Conservation (phyloP, 92 coral and sea anemone species). For the Epizoanthus rinbou region DNA sequence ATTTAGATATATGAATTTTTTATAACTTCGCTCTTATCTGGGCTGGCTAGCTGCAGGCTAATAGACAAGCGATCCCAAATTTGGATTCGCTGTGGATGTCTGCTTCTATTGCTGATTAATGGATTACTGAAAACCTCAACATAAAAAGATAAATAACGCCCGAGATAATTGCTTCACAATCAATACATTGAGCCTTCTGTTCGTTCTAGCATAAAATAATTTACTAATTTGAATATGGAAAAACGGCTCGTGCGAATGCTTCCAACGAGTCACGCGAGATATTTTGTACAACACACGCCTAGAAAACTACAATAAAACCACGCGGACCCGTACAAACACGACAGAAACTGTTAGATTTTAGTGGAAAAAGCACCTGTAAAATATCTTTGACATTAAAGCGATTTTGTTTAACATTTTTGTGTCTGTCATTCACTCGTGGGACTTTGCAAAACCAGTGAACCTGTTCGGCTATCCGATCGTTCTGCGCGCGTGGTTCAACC, state of each 20-base stretch:
- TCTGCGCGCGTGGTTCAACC: constrained; percentile 41
- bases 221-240: constrained; percentile 94
- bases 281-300: constrained; percentile 33
- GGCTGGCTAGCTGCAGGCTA: constrained; percentile 44
- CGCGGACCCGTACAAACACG: not conserved
- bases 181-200: constrained; percentile 91
- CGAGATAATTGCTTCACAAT: constrained; percentile 84
- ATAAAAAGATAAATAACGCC: constrained; percentile 83
- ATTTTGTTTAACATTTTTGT: constrained; percentile 11
- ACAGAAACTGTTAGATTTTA: not conserved
- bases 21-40: constrained; percentile 44
- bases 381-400: constrained; percentile 23
- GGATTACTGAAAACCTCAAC: constrained; percentile 87
- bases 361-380: constrained; percentile 29
- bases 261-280: constrained; percentile 81
- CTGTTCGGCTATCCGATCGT: constrained; percentile 21
- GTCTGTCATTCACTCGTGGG: constrained; percentile 33
- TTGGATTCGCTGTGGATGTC: constrained; percentile 72
- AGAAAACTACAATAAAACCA: constrained; percentile 17
- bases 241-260: constrained; percentile 67
- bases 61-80: constrained; percentile 77
- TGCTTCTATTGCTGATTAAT: constrained; percentile 52
- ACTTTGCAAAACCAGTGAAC: constrained; percentile 35
- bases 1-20: constrained; percentile 48
- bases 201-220: constrained; percentile 96